Conservation (phyloP, 2,797 vertebrate species). For the Bucorvus abyssinicus region DNA sequence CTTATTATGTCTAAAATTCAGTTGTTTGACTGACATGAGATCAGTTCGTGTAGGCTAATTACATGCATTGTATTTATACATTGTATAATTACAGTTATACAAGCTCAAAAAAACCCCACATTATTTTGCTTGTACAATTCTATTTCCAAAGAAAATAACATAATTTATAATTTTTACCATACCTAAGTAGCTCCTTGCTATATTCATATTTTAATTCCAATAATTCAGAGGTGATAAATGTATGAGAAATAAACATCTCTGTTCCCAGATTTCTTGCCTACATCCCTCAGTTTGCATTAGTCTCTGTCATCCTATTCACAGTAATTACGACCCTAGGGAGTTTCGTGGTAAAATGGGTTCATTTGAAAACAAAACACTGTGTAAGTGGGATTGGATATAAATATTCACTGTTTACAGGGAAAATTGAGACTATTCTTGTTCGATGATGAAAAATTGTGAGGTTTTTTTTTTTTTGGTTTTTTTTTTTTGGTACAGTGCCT, state of each 20-base stretch:
- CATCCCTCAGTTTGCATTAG: neutral
- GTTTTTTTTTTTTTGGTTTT: accelerated
- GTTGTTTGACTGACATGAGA: neutral
- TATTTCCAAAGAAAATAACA: neutral
- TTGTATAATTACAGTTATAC: too few relatives aligned
- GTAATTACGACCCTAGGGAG: neutral
- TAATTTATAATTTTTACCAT: neutral
- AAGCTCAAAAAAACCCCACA: neutral
- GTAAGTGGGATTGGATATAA: neutral
- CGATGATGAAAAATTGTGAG: neutral
- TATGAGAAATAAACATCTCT: neutral
- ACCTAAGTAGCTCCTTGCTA: neutral
- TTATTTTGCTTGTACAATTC: neutral
- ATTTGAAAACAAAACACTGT: neutral
- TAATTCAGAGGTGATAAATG: neutral
- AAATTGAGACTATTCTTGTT: neutral
- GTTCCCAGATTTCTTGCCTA: neutral
- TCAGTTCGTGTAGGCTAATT: neutral
- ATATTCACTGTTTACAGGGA: neutral
- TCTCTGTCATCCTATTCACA: neutral
- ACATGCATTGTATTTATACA: neutral
- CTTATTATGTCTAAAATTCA: neutral
- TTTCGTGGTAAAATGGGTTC: conserved; percentile 2
- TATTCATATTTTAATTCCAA: neutral
- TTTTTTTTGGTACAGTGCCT: neutral